phyloP scores from a whole-genome alignment of 2,113 vertebrate genomes.

The Panurus biarmicus region DNA sequence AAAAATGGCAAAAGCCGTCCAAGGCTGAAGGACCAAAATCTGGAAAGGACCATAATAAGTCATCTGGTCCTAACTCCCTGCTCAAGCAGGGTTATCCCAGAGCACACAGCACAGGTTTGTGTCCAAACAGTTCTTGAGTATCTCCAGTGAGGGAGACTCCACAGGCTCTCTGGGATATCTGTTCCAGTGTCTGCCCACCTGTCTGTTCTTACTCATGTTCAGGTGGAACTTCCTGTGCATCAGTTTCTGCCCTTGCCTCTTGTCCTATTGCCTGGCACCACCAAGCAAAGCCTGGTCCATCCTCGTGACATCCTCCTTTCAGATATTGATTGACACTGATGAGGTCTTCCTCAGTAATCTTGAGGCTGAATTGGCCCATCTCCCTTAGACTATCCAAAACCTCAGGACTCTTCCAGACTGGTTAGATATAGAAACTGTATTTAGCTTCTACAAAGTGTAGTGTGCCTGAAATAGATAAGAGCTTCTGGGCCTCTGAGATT shows the following conservation, averaged over 20 bases:
- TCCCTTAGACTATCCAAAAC: neutral
- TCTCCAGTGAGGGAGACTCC: neutral
- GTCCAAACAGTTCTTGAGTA: neutral
- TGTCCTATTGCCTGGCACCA: neutral
- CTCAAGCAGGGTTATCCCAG: neutral
- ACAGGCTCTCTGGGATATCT: neutral
- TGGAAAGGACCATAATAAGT: neutral
- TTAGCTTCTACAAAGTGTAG: neutral
- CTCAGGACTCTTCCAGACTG: neutral
- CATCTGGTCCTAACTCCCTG: neutral
- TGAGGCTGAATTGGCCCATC: neutral
- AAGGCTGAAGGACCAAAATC: neutral
- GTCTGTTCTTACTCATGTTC: neutral
- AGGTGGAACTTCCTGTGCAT: neutral
- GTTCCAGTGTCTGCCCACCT: neutral
- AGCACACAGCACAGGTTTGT: neutral
- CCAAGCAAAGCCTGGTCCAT: neutral
- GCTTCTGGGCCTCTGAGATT: neutral
- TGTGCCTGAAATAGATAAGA: neutral
- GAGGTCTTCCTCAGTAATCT: neutral
- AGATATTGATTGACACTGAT: neutral
- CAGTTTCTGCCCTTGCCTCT: neutral
- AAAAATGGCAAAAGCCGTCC: neutral
- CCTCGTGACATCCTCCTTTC: neutral
- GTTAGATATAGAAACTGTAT: neutral